These are phyloP conservation scores for Phortica variegata DNA, from an alignment of 1,140 invertebrate genomes.

Conservation along the genomic window DNA sequence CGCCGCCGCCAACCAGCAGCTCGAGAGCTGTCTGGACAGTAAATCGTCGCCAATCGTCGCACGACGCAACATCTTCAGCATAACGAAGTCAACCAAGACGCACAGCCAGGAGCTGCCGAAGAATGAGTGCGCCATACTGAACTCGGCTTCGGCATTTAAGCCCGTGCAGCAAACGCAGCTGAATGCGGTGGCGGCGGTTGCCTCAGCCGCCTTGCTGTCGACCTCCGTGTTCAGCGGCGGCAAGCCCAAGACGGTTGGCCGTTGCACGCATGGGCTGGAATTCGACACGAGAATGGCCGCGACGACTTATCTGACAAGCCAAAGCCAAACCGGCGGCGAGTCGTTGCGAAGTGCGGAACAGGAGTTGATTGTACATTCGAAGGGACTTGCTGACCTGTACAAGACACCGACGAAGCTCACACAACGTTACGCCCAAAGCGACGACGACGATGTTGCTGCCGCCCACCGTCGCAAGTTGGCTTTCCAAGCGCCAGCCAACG, in stretches of 20 bases:
- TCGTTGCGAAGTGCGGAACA: too few relatives aligned
- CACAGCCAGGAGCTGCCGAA: slow-evolving; percentile 15
- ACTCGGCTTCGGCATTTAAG: slow-evolving; percentile 66
- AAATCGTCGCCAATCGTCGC: slow-evolving; percentile 4
- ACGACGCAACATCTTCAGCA: slow-evolving; percentile 11
- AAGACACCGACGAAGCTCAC: too few relatives aligned
- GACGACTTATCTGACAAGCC: too few relatives aligned
- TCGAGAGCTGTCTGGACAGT: slow-evolving; percentile 1
- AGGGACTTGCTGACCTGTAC: too few relatives aligned
- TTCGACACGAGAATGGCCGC: too few relatives aligned
- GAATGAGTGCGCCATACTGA: slow-evolving; percentile 37
- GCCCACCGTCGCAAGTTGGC: slow-evolving; percentile 24
- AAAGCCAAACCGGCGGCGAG: too few relatives aligned
- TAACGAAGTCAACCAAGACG: slow-evolving; percentile 3
- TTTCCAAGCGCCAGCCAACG: background rate
- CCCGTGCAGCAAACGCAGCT: slow-evolving; percentile 57
- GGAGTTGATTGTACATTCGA: too few relatives aligned
- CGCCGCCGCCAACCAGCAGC: slow-evolving; percentile 1
- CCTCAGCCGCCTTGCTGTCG: slow-evolving; percentile 32
- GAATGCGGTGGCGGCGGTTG: slow-evolving; percentile 7
- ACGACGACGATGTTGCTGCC: slow-evolving; percentile 18
- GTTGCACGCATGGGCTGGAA: too few relatives aligned
- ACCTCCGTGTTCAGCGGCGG: slow-evolving; percentile 45
- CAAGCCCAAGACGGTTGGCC: too few relatives aligned
- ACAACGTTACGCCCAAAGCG: background rate